A percentile compares a stretch with the other conserved stretches of the same genome.
phyloP scores from a whole-genome alignment of 2,113 vertebrate genomes.

The Halichoerus grypus region DNA sequence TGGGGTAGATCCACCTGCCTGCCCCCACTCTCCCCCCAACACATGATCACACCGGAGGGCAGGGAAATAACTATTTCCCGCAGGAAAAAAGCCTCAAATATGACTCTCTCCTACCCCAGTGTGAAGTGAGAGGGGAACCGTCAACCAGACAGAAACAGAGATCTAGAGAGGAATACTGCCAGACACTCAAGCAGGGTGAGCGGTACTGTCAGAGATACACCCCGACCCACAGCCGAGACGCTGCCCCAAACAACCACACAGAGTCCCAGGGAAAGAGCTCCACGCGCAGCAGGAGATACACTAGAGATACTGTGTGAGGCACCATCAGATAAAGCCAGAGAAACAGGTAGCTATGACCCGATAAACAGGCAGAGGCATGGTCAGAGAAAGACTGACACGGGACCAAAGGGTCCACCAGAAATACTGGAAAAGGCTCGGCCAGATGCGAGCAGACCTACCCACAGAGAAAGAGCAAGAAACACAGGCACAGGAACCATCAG shows the following conservation, averaged over 20 bases:
- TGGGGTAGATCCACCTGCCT: background rate
- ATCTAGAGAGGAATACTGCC: background rate
- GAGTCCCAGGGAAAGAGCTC: background rate
- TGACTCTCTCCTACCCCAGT: background rate
- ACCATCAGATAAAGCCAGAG: background rate
- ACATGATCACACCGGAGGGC: background rate
- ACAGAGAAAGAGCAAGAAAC: constrained; percentile 26
- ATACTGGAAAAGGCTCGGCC: background rate
- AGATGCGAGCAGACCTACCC: background rate
- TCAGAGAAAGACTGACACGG: background rate
- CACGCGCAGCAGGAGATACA: background rate
- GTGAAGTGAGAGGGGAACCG: background rate
- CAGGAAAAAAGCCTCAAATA: background rate
- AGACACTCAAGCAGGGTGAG: background rate
- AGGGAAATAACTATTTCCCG: constrained; percentile 27
- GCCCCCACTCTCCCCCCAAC: background rate
- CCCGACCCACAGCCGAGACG: background rate
- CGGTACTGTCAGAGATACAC: background rate
- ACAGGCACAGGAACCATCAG: constrained; percentile 15
- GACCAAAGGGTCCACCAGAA: background rate
- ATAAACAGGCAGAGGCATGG: background rate
- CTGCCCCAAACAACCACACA: background rate
- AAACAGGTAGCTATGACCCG: background rate
- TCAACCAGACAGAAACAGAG: constrained; percentile 45
- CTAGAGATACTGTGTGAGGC: background rate